Evolutionary conservation across 2,113 vertebrate genomes (phyloP), one percentile per base, ranked within the genome.

Genomic region (Zapus hudsonius): DNA sequence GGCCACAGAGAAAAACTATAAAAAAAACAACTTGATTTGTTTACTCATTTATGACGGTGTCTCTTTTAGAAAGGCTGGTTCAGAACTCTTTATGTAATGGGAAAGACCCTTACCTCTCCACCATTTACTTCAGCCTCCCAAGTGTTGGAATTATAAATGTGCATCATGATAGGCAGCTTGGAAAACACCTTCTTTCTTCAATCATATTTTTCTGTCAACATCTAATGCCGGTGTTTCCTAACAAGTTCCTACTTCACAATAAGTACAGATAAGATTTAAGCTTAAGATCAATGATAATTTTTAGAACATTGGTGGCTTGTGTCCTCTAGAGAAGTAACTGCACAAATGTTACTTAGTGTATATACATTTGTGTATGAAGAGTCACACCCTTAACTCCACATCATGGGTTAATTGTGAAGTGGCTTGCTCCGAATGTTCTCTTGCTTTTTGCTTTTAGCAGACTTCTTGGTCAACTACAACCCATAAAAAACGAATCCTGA

Each of bases 381-480:
- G 4, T 67, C 47, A 63, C 8, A 66, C 12, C 16, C 38, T 81
- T 72, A 64, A 80, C 47, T 81, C 52, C 11, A 1, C 70, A 44
- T 85, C 38, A 55, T 70, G 29, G 80, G 47, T 67, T 84, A 23
- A 33, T 55, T 93, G 61, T 89, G n/a, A 87, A 76, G 78, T 92
- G 61, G 7, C 16, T 63, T 10, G 19, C 36, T 91, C 52, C 52
- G 88, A 47, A 7, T 44, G 87, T 92, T 88, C 79, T 81, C 22
- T n/a, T 64, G 57, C 5, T 12, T 61, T 87, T 88, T 89, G 31
- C 55, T 79, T 7, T 93, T 22, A 74, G 40, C 64, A 61, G 57
- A 52, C 33, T 79, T 95, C 69, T 55, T 74, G 81, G 70, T 95
- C 75, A 95, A 90, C 74, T 79, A 79, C 3, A 74, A 57, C 20